phyloP scores from a whole-genome alignment of 2,797 vertebrate genomes.

The Eptatretus atami region DNA sequence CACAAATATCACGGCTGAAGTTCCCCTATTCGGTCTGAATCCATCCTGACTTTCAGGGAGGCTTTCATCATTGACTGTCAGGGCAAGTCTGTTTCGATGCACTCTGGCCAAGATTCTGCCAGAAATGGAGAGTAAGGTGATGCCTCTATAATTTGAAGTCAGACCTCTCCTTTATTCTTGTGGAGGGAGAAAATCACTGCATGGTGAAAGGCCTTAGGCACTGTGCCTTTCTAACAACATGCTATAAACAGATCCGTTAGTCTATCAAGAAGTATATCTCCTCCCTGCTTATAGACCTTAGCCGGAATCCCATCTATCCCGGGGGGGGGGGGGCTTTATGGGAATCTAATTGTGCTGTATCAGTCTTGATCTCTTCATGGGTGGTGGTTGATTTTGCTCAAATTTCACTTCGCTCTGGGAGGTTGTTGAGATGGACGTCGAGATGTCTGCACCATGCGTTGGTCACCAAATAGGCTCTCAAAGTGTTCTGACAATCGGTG shows the following conservation, averaged over 20 bases:
- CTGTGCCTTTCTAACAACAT: background rate
- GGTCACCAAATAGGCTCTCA: background rate
- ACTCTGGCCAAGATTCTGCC: background rate
- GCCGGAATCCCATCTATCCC: background rate
- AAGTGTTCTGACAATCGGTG: background rate
- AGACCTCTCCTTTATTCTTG: background rate
- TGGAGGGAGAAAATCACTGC: background rate
- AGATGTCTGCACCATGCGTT: background rate
- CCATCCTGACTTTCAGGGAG: background rate
- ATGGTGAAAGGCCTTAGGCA: background rate
- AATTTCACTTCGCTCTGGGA: background rate
- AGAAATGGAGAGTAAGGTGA: background rate
- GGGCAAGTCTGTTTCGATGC: background rate
- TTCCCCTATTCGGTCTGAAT: background rate
- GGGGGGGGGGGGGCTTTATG: background rate
- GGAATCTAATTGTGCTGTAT: background rate
- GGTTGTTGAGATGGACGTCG: background rate
- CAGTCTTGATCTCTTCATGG: background rate
- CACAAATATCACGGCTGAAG: background rate
- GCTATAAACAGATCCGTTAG: background rate
- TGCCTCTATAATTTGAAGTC: background rate
- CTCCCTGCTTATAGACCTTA: background rate
- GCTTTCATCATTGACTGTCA: background rate
- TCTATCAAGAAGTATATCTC: background rate
- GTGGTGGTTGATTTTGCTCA: background rate